Conservation (phyloP, 2,113 vertebrate genomes). For the Eulemur macaco region DNA sequence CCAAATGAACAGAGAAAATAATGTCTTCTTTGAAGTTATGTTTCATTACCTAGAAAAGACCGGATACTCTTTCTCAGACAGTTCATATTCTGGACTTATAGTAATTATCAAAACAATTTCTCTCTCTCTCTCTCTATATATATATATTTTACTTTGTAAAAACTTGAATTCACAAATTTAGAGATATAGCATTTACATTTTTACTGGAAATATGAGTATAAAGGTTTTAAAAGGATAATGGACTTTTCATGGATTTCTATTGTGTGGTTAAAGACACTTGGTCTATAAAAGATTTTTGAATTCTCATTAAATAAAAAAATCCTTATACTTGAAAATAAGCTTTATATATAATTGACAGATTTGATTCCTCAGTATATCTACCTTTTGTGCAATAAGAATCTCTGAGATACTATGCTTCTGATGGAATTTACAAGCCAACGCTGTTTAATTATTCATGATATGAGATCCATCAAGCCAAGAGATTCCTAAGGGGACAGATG, state of each 20-base stretch:
- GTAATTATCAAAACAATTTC: slow-evolving; percentile 72
- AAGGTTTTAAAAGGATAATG: slow-evolving; percentile 51
- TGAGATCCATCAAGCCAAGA: slow-evolving; percentile 71
- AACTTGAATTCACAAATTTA: slow-evolving; percentile 38
- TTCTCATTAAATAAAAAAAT: slow-evolving; percentile 75
- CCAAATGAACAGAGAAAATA: slow-evolving; percentile 76
- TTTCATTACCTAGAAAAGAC: slow-evolving; percentile 76
- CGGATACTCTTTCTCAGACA: slow-evolving; percentile 72
- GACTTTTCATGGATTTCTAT: slow-evolving; percentile 56
- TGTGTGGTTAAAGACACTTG: slow-evolving; percentile 72
- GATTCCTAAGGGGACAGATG: slow-evolving; percentile 46
- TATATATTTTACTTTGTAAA: slow-evolving; percentile 32
- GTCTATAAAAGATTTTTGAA: slow-evolving; percentile 72
- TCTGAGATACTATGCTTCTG: slow-evolving; percentile 69
- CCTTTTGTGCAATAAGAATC: slow-evolving; percentile 74
- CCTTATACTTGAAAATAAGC: slow-evolving; percentile 66
- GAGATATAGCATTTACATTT: slow-evolving; percentile 62
- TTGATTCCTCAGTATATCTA: slow-evolving; percentile 67
- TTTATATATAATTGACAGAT: slow-evolving; percentile 74
- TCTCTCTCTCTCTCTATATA: slow-evolving; percentile 47
- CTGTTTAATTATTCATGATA: slow-evolving; percentile 81
- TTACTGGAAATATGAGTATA: slow-evolving; percentile 61
- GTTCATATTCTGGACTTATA: slow-evolving; percentile 69
- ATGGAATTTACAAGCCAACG: slow-evolving; percentile 71
- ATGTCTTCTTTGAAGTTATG: slow-evolving; percentile 75